Percentiles rank a stretch among this genome's conserved stretches.
These are phyloP conservation scores for Urocolius indicus DNA, from an alignment of 2,113 vertebrate genomes.

Conservation along the genomic window DNA sequence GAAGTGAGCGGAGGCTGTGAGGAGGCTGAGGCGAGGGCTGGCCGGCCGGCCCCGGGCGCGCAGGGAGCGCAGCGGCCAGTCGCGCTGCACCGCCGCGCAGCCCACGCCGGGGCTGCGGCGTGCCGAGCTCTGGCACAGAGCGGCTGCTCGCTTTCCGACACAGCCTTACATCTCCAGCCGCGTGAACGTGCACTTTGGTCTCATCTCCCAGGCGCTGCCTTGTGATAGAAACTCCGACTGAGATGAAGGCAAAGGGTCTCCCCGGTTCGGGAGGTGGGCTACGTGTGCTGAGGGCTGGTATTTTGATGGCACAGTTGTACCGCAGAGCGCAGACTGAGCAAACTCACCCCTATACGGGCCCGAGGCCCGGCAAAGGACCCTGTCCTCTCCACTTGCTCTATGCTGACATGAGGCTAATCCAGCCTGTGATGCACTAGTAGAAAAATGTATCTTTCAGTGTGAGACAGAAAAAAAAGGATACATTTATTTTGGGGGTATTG, in stretches of 20 bases:
- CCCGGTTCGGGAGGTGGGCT: not conserved
- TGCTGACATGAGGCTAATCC: not conserved
- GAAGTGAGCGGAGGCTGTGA: fast-evolving
- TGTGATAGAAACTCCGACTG: not conserved
- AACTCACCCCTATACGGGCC: not conserved
- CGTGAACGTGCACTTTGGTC: fast-evolving
- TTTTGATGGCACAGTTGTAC: fast-evolving
- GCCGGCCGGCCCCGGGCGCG: too few relatives aligned
- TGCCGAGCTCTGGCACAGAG: fast-evolving
- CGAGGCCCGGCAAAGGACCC: fast-evolving
- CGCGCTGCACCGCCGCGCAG: not conserved
- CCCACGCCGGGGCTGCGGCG: not conserved
- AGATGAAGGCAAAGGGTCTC: not conserved
- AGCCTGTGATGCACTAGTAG: not conserved
- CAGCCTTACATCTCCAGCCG: not conserved
- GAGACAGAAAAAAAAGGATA: not conserved
- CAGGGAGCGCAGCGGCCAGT: not conserved
- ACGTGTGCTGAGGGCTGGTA: fast-evolving
- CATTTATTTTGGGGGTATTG: not conserved
- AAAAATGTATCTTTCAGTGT: not conserved
- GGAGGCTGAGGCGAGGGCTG: too few relatives aligned
- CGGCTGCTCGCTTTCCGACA: not conserved
- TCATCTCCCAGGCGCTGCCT: not conserved
- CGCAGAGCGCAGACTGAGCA: fast-evolving
- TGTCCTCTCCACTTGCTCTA: not conserved